Base-by-base conservation (phyloP, 2,888 invertebrate genomes). In the Tiliacea aurago region DNA sequence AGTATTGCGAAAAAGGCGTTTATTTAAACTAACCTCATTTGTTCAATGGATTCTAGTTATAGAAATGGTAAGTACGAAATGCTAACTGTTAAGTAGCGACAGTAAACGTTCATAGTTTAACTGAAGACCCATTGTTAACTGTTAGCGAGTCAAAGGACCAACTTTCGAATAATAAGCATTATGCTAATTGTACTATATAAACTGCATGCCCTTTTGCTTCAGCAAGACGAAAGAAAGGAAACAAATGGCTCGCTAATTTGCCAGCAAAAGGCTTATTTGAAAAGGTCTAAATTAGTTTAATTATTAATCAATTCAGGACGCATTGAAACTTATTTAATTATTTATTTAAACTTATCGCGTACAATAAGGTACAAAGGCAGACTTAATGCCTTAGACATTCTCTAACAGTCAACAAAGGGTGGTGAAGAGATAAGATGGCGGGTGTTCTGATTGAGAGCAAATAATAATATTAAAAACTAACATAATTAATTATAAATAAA, bases 111-210 rank as follows among this genome's bases (percentile, higher is more conserved):
- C 43, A 55, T 13, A 65, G 61, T 76, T 71, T 51, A 78, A 70
- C 61, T 55, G 64, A 72, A 51, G 65, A 80, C 64, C 74, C 64
- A 67, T 83, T 80, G 70, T 83, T 68, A 43, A 61, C 64, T 9
- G 56, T 71, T 58, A 51, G 45, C 20, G 41, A 66, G 62, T 59
- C 41, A 70, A 66, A 76, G 61, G 58, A 72, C 58, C 37, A 23
- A 59, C 67, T 72, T 76, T 76, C 45, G 10, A 73, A 51, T 9
- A 45, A 41, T 20, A 18, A 51, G 15, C n/a, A 62, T 67, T 73
- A 51, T 56, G 45, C 37, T 63, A 55, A 80, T 28, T 65, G 41
- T 15, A 53, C 53, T 63, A 53, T 55, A n/a, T 11, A 53, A 56
- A 64, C 51, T 53, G 13, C 20, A 47, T 23, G 9, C n/a, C n/a